phyloP scores from a whole-genome alignment of 1,140 invertebrate species.

The Matsumurasca onukii region DNA sequence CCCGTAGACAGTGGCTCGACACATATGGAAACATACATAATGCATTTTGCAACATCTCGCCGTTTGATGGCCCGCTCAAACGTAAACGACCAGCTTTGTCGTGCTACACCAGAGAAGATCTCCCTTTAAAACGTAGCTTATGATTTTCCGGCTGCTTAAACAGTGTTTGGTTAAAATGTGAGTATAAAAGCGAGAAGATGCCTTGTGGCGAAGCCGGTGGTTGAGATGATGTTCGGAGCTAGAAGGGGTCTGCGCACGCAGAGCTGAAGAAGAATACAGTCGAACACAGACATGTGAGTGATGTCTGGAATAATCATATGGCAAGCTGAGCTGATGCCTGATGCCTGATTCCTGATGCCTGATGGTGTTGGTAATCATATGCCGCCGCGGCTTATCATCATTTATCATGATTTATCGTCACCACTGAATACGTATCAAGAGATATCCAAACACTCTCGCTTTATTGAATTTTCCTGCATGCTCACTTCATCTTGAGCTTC shows the following conservation, averaged over 20 bases:
- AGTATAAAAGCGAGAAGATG: not conserved
- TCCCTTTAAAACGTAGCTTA: not conserved
- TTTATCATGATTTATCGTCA: slow-evolving; percentile 6
- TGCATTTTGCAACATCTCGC: no score
- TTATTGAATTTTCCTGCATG: not conserved
- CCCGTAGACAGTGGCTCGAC: no score
- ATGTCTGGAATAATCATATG: not conserved
- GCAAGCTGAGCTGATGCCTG: no score
- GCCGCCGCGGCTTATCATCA: not conserved
- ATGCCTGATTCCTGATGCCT: no score
- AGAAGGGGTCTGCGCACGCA: not conserved
- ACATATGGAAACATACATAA: no score
- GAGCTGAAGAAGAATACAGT: not conserved
- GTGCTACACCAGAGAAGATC: not conserved
- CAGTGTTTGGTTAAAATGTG: not conserved
- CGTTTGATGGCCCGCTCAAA: no score
- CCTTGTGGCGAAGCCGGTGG: no score
- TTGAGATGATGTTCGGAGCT: no score
- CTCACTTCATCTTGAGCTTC: no score
- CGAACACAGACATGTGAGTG: not conserved
- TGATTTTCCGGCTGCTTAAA: slow-evolving; percentile 5
- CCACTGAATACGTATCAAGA: not conserved
- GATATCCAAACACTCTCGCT: not conserved
- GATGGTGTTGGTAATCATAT: no score
- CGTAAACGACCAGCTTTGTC: no score